Base-by-base conservation (phyloP, 2,888 invertebrate genomes). In the Scaptomyza tumidula region DNA sequence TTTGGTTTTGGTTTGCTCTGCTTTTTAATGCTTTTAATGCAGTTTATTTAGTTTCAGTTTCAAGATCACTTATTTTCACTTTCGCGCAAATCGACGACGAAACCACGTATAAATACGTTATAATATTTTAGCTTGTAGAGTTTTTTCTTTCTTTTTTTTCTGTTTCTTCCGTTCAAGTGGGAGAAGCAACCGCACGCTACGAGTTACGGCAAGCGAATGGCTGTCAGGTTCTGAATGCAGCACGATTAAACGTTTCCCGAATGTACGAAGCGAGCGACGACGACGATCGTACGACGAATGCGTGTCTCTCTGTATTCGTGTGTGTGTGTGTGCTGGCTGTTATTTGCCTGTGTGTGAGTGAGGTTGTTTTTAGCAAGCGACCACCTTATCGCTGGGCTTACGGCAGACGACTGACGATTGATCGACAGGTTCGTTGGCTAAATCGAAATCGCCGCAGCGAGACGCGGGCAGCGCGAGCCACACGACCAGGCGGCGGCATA, bases 391-490 rank as follows among this genome's bases (percentile, higher is more conserved):
- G 89, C 79, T 89, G 74, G 88, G 87, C 86, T 88, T 82, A 81
- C 83, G 80, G 86, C 83, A 84, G 85, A 89, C 87, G 89, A 90
- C 87, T 90, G 90, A 89, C 89, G 87, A 84, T 84, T 90, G 91
- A 91, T 90, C 91, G 90, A 91, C 90, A 90, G 89, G 90, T 90
- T 90, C 76, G 80, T 84, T 75, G 84, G 84, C 77, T 89, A 90
- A 86, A 89, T 89, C 84, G 89, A 90, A 86, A 87, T 90, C 78
- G 89, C 88, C 78, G 83, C 78, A 75, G 82, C 80, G 89, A 80
- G 90, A 75, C 78, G 88, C 83, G 72, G 58, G 69, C 69, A 83
- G 78, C 86, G 84, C 76, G 69, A 82, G 87, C 83, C 83, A 80
- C 78, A 78, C 86, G 82, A 84, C 87, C 78, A 78, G 61, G 66